phyloP scores from a whole-genome alignment of 2,888 invertebrate species.

The Drosophila mayaguana region DNA sequence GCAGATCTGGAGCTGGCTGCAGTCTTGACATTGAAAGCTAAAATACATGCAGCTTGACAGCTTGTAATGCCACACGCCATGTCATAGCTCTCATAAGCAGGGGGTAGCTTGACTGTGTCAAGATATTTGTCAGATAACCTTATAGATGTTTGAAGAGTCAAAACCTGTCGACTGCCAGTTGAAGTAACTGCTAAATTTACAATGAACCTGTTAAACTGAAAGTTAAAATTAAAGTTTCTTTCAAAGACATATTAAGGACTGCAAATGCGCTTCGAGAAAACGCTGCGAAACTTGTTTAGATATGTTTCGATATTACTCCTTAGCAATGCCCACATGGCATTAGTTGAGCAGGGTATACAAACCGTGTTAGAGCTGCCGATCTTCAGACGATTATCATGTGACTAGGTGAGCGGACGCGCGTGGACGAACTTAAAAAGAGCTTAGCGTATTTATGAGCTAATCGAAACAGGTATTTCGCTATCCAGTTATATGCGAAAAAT shows the following conservation, averaged over 20 bases:
- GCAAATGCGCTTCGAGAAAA: not conserved
- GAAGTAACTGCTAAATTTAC: not conserved
- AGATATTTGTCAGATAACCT: not conserved
- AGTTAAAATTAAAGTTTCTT: too few relatives aligned
- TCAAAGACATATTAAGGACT: too few relatives aligned
- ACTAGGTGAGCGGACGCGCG: not conserved
- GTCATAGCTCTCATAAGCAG: not conserved
- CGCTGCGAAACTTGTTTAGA: not conserved
- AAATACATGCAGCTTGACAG: constrained; percentile 9
- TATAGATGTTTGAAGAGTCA: too few relatives aligned
- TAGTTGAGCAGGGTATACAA: not conserved
- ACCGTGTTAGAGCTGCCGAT: not conserved
- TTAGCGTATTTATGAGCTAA: constrained; percentile 26
- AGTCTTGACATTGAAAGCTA: constrained; percentile 46
- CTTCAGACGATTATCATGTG: not conserved
- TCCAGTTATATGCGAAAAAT: constrained; percentile 15
- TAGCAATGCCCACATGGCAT: not conserved
- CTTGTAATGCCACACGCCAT: constrained; percentile 10
- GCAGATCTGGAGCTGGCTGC: constrained; percentile 6
- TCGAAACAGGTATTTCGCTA: constrained; percentile 13
- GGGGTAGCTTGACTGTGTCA: not conserved
- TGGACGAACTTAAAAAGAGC: constrained; percentile 7
- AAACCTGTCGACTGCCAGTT: not conserved
- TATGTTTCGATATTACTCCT: not conserved
- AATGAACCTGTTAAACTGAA: not conserved